Evolutionary conservation across 2,113 vertebrate species (phyloP).

Genomic region (Sarotherodon lohbergeri): DNA sequence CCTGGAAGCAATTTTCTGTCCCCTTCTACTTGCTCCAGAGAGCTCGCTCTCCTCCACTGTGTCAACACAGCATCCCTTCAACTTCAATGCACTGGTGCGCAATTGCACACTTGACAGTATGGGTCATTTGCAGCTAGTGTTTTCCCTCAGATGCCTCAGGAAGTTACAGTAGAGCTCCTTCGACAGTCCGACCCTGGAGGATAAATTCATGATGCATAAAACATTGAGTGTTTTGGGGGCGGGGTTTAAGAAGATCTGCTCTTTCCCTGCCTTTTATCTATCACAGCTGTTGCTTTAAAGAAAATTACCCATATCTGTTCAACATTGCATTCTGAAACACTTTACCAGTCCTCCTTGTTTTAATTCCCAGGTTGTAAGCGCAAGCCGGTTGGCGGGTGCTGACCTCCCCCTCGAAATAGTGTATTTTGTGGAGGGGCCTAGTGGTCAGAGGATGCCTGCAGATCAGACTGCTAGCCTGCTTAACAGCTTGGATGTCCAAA

Average conservation of each 20-base stretch:
- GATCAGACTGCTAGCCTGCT: constrained; percentile 79
- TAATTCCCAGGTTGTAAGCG: constrained; percentile 81
- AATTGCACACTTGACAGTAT: not conserved
- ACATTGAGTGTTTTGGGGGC: not conserved
- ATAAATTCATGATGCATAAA: not conserved
- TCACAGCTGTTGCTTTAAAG: not conserved
- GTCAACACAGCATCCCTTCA: not conserved
- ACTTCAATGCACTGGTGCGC: not conserved
- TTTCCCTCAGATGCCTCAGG: not conserved
- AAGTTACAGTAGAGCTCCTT: not conserved
- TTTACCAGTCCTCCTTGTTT: not conserved
- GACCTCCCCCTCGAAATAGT: constrained; percentile 88
- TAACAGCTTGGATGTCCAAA: constrained; percentile 89
- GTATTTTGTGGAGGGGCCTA: constrained; percentile 90
- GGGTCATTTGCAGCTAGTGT: not conserved
- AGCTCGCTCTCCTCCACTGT: not conserved
- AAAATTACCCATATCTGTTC: not conserved
- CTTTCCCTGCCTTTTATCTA: not conserved
- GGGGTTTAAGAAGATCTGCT: not conserved
- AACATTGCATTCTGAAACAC: not conserved
- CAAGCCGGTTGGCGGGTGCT: constrained; percentile 74
- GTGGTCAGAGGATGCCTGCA: constrained; percentile 82
- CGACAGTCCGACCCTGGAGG: not conserved
- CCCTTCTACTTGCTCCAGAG: not conserved
- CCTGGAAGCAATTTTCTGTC: not conserved